A percentile compares a stretch with the other conserved stretches of the same genome.
Conservation (phyloP, 2,888 invertebrate genomes). For the Aricia artaxerxes region DNA sequence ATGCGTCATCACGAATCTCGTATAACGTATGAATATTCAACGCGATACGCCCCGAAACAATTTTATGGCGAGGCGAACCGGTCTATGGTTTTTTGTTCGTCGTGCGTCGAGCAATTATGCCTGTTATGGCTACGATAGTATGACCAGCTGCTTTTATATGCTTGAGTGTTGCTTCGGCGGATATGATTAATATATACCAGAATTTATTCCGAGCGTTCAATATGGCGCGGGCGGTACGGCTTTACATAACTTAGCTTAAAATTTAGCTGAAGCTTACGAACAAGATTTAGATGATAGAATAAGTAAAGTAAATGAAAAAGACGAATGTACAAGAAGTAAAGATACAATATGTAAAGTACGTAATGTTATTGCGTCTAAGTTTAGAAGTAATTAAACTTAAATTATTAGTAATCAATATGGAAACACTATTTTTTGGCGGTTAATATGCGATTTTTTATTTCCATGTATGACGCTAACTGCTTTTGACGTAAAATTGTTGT, state of each 20-base stretch:
- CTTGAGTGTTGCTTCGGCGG: conserved; percentile 57
- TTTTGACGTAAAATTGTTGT: neutral
- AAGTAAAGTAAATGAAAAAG: neutral
- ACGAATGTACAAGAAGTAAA: neutral
- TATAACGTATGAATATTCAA: conserved; percentile 69
- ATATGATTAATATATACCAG: conserved; percentile 60
- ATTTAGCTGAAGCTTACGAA: neutral
- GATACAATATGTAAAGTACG: neutral
- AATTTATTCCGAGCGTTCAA: conserved; percentile 55
- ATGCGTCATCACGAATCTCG: conserved; percentile 65
- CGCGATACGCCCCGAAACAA: conserved; percentile 62
- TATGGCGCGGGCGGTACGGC: conserved; percentile 40
- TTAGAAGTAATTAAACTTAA: neutral
- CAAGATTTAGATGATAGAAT: neutral
- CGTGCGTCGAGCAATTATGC: conserved; percentile 60
- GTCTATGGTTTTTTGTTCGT: conserved; percentile 63
- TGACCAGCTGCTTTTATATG: conserved; percentile 59
- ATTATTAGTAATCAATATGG: neutral
- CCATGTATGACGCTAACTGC: neutral
- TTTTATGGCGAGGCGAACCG: conserved; percentile 64
- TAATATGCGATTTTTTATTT: neutral
- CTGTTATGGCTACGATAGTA: conserved; percentile 62
- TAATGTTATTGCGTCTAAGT: neutral
- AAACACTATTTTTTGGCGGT: neutral
- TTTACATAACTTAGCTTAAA: conserved; percentile 11